Base-by-base conservation (phyloP, 2,888 invertebrate genomes). In the Tenthredo distinguenda region DNA sequence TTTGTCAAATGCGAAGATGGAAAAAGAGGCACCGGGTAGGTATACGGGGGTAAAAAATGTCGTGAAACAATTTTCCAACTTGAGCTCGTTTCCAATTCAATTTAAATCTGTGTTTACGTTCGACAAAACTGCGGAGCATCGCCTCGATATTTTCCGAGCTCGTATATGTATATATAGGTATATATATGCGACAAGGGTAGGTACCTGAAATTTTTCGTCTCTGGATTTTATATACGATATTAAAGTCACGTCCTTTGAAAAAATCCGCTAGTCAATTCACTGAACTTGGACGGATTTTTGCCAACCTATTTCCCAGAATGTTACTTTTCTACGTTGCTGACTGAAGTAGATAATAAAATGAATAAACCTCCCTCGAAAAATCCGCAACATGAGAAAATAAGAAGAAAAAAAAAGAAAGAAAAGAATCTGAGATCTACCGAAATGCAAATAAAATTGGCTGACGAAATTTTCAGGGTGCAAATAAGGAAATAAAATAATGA, bases 11-110 rank as follows among this genome's bases (percentile, higher is more conserved):
- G 5, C 34, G 31, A 68, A 68, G 68, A 31, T 68, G 68, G 0
- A 34, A 68, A 34, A 34, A 34, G 5, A 34, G 68, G 77, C 77
- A 50, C 5, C n/a, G 15, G 15, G 26, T 55, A 26, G 26, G 26
- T 26, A 26, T 26, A n/a, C 43, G 10, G n/a, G 68, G 21, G 7
- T n/a, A 21, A 40, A 74, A 43, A n/a, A n/a, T 43, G 1, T 43
- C 15, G 21, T 2, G 72, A 77, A 47, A 50, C 47, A 77, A 50
- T 77, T 77, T 77, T 31, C 50, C 50, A 34, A 37, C 50, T 55
- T 55, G 9, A 77, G 31, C 55, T 77, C 18, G n/a, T 31, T 77
- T 34, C 50, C 26, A 34, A 50, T 77, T 77, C 77, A 77, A 77
- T 77, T 77, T 55, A 34, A 55, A 31, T 26, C 77, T 40, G 31